phyloP scores from a whole-genome alignment of 2,888 invertebrate genomes.

The Bruchidius siliquastri region DNA sequence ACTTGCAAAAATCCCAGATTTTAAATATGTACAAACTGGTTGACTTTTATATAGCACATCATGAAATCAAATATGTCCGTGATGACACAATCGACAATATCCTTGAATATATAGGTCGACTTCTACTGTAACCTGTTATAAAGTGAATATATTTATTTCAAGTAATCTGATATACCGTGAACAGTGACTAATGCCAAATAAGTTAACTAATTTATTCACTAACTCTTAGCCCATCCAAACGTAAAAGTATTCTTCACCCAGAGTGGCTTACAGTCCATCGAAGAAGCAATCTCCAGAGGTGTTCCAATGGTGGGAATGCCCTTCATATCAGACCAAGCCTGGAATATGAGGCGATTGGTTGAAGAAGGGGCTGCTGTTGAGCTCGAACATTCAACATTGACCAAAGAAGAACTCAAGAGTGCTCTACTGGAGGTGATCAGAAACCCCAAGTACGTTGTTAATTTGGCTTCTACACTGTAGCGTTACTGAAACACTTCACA shows the following conservation, averaged over 20 bases:
- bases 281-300: constrained; percentile 31
- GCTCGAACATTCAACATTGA: constrained; percentile 29
- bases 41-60: no score
- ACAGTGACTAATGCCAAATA: no score
- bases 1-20: no score
- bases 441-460: constrained; percentile 27
- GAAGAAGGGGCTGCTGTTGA: constrained; percentile 24
- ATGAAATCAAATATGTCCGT: no score
- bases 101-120: no score
- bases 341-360: constrained; percentile 29
- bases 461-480: no score
- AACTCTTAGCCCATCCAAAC: constrained; percentile 32
- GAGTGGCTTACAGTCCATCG: constrained; percentile 34
- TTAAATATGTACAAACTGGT: no score
- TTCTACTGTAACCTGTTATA: no score
- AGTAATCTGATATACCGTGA: no score
- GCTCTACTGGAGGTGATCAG: constrained; percentile 29
- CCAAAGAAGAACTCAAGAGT: constrained; percentile 27
- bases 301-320: constrained; percentile 35
- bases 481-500: background rate
- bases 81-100: no score
- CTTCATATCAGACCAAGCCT: constrained; percentile 35
- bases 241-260: constrained; percentile 33
- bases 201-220: no score
- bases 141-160: no score